Base-by-base conservation (phyloP, 2,797 vertebrate species). In the Sebastes melanostomus region DNA sequence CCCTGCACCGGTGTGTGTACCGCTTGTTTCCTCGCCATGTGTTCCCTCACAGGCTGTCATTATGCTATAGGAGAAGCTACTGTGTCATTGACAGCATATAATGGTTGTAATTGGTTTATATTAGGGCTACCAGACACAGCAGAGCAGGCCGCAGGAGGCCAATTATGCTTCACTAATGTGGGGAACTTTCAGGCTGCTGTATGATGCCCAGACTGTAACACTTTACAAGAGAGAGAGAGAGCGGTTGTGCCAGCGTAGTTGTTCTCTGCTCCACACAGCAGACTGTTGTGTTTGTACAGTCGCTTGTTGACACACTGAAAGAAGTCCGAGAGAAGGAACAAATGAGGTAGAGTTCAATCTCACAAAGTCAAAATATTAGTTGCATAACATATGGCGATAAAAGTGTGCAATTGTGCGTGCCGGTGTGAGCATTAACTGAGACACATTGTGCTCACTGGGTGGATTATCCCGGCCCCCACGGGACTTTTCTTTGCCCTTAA, bases 91-190 rank as follows among this genome's bases (percentile, higher is more conserved):
- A 88, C 83, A 46, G 83, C 66, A 72, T 72, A 77, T 90, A 92
- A 92, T 85, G 66, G 78, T 46, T 78, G 84, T 89, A 92, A 89
- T 91, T 84, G 86, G 77, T 89, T 89, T 83, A 85, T 84, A 91
- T 89, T 87, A 87, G 85, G 72, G 72, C 86, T 55, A 77, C 63
- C 73, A 86, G 85, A 81, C 83, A 58, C 78, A 83, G 85, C 61
- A 22, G 85, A 81, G 81, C 74, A 69, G 88, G 18, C 86, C 82
- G 58, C 89, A 76, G 87, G 89, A 88, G 88, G 81, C 69, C 83
- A 88, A 88, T 92, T 91, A 91, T 52, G 68, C 72, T 3, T 32
- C 59, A n/a, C 62, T 87, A 89, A 86, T 81, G 86, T 83, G 86
- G 72, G 79, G 77, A 78, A 77, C 61, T 61, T 84, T 75, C 50